A percentile compares a stretch with the other conserved stretches of the same genome.
phyloP scores from a whole-genome alignment of 1,140 invertebrate genomes.

The Eurosta solidaginis region DNA sequence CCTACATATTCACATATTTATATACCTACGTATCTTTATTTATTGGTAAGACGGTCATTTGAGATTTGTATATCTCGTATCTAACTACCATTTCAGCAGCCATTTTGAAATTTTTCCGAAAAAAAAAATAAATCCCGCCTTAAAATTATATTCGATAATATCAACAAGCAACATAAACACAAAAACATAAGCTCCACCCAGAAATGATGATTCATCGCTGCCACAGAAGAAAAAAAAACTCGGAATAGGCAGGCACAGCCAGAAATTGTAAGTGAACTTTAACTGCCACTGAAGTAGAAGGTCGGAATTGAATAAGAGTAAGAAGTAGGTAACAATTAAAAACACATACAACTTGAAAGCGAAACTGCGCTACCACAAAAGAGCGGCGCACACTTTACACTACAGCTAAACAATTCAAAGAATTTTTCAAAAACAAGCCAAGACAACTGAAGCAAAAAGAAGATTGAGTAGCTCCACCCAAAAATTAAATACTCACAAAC shows the following conservation, averaged over 20 bases:
- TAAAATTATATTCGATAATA: background rate
- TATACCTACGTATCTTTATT: background rate
- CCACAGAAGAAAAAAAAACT: background rate
- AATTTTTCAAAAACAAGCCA: background rate
- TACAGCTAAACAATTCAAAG: background rate
- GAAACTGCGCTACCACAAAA: too few species aligned
- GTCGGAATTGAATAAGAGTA: background rate
- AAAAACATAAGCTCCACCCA: background rate
- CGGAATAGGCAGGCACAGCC: background rate
- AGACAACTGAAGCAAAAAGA: background rate
- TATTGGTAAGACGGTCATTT: background rate
- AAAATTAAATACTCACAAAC: background rate
- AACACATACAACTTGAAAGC: background rate
- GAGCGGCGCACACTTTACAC: background rate
- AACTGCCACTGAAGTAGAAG: background rate
- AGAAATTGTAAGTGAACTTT: background rate
- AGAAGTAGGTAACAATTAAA: background rate
- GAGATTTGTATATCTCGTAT: background rate
- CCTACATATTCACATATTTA: background rate
- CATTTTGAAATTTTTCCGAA: background rate
- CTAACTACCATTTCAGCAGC: background rate
- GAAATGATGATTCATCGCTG: slow-evolving; percentile 14
- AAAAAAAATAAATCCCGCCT: background rate
- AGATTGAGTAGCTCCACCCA: slow-evolving; percentile 1
- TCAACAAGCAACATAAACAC: too few species aligned